These are phyloP conservation scores for Chaenocephalus aceratus DNA, from an alignment of 2,113 vertebrate species.

Conservation along the genomic window DNA sequence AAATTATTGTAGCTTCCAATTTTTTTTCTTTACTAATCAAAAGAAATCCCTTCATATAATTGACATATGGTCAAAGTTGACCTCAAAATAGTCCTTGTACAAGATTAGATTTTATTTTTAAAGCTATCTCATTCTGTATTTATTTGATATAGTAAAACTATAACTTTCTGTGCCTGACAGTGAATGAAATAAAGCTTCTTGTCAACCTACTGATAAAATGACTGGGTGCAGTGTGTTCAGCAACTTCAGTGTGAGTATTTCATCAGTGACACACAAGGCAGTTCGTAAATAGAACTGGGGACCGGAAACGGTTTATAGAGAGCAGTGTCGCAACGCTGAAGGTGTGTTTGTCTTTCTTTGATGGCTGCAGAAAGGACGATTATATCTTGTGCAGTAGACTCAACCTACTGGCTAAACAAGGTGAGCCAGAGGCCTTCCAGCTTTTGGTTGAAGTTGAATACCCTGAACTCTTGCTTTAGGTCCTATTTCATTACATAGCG, in stretches of 20 bases:
- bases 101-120: neutral
- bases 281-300: slow-evolving; percentile 1
- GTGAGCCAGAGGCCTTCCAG: slow-evolving; percentile 39
- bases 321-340: slow-evolving; percentile 22
- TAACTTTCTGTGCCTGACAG: slow-evolving; percentile 6
- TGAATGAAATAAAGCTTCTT: slow-evolving; percentile 36
- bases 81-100: slow-evolving; percentile 6
- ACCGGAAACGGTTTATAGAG: slow-evolving; percentile 25
- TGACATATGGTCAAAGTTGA: neutral
- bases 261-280: neutral
- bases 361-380: slow-evolving; percentile 46
- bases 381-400: slow-evolving; percentile 52
- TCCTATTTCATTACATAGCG: neutral
- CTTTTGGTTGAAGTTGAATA: slow-evolving; percentile 16
- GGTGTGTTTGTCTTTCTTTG: slow-evolving; percentile 59
- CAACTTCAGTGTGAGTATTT: neutral
- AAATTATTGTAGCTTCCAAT: neutral
- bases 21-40: slow-evolving; percentile 18
- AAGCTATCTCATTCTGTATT: slow-evolving; percentile 12
- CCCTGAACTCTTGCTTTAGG: slow-evolving; percentile 3
- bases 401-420: slow-evolving; percentile 70
- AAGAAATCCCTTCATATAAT: neutral
- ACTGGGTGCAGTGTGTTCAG: neutral
- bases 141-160: slow-evolving; percentile 19
- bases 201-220: too few species aligned